Base-by-base conservation (phyloP, 2,888 invertebrate genomes). In the Euphydryas editha region DNA sequence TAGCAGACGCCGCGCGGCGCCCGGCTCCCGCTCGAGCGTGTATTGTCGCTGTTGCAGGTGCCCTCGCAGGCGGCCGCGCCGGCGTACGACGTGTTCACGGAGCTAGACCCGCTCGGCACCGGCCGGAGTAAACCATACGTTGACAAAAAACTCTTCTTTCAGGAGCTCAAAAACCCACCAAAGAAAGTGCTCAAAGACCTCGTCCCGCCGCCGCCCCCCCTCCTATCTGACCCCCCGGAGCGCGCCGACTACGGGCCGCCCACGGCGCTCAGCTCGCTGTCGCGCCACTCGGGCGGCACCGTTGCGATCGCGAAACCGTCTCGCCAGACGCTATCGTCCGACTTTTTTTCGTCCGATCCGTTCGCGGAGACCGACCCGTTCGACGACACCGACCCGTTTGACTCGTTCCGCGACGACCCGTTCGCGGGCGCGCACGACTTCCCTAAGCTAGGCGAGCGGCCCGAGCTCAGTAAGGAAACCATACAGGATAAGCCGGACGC, bases 71-170 rank as follows among this genome's bases (percentile, higher is more conserved):
- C 87, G 81, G 73, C 85, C 76, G 76, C 79, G 81, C 86, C 85
- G 82, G 90, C 86, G 58, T 95, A 95, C 93, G 97, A 97, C 93
- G 97, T 98, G 79, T 98, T 98, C 94, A 97, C 97, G 75, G 98
- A 98, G 86, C 93, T 98, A 88, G 98, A 98, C 94, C 98, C 98
- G 70, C 93, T 98, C 84, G 98, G 98, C 83, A 98, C 97, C 78
- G 97, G 98, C 82, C 95, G 96, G 88, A 97, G 96, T 90, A 97
- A 96, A 91, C 98, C 98, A 72, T 98, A 98, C 93, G 95, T 98
- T 83, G 98, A 98, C 94, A 97, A 97, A 93, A 98, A 98, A 94
- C 97, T 97, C 93, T 98, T 98, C 94, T 98, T 98, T 94, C 97
- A 98, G 94, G 97, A 98, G 89, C 94, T 98, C 82, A 98, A 98